Evolutionary conservation across 2,888 invertebrate genomes (phyloP).

Genomic region (Seira musarum): DNA sequence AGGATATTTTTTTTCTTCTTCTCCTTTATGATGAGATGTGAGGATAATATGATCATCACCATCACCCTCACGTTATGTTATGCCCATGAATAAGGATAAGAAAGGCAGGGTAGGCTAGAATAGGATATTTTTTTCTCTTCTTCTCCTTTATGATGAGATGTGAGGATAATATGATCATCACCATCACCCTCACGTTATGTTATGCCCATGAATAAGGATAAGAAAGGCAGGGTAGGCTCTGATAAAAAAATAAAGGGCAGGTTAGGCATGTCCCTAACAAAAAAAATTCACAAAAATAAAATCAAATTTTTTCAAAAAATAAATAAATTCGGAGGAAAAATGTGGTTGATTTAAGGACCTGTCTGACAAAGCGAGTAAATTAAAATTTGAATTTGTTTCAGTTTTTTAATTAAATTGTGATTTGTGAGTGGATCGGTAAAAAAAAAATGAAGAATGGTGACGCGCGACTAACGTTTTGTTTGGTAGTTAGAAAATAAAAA

Average conservation of each 20-base stretch:
- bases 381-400: too few relatives aligned
- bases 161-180: too few relatives aligned
- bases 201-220: conserved; percentile 35
- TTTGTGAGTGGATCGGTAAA: not conserved
- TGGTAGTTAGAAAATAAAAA: too few relatives aligned
- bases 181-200: too few relatives aligned
- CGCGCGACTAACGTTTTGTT: too few relatives aligned
- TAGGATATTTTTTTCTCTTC: too few relatives aligned
- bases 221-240: conserved; percentile 42
- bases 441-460: not conserved
- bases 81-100: conserved; percentile 34
- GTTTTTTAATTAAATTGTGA: too few relatives aligned
- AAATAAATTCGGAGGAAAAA: not conserved
- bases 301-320: not conserved
- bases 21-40: conserved; percentile 18
- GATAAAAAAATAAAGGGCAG: conserved; percentile 46
- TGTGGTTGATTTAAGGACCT: not conserved
- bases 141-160: conserved; percentile 24
- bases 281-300: conserved; percentile 3
- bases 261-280: conserved; percentile 4
- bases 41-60: too few relatives aligned
- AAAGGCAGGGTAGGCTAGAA: conserved; percentile 46
- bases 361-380: too few relatives aligned
- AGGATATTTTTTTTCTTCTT: too few relatives aligned
- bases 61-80: too few relatives aligned